A percentile compares a stretch with the other conserved stretches of the same genome.
Conservation (phyloP, 2,797 vertebrate genomes). For the Urophycis tenuis region DNA sequence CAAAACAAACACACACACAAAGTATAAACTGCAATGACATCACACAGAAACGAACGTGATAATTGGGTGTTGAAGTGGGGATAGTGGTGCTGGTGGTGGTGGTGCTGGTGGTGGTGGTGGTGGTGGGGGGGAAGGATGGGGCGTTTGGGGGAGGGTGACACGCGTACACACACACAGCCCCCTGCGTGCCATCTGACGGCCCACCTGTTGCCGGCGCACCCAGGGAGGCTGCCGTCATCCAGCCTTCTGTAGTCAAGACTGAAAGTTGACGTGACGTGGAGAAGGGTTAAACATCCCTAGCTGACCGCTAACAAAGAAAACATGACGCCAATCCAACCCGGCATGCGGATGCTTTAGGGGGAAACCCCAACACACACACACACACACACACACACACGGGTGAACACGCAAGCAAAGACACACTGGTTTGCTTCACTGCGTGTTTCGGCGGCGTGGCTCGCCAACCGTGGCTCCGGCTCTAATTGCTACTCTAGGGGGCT, state of each 20-base stretch:
- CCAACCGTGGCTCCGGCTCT: slow-evolving; percentile 24
- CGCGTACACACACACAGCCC: slow-evolving; percentile 32
- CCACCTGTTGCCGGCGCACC: slow-evolving; percentile 76
- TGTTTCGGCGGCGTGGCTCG: slow-evolving; percentile 24
- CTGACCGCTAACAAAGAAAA: slow-evolving; percentile 29
- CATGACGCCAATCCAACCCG: slow-evolving; percentile 57
- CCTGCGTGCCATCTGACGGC: slow-evolving; percentile 50
- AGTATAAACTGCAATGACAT: not conserved
- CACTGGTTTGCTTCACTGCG: slow-evolving; percentile 38
- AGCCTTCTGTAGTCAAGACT: slow-evolving; percentile 77
- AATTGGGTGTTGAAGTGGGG: slow-evolving; percentile 1
- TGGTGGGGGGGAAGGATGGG: slow-evolving; percentile 11
- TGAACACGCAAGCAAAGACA: slow-evolving; percentile 1
- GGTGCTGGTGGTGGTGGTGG: slow-evolving; percentile 8
- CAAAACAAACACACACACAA: slow-evolving; percentile 3
- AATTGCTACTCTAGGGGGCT: slow-evolving; percentile 17
- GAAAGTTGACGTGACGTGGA: slow-evolving; percentile 73
- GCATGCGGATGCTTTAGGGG: slow-evolving; percentile 56
- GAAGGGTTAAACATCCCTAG: slow-evolving; percentile 64
- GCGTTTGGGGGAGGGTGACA: slow-evolving; percentile 8
- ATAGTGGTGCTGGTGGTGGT: slow-evolving; percentile 5
- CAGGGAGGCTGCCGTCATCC: slow-evolving; percentile 73
- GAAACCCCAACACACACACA: slow-evolving; percentile 20
- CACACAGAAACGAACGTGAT: not conserved
- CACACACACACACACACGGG: slow-evolving; percentile 24